Evolutionary conservation across 2,797 vertebrate genomes (phyloP).

Genomic region (Pangasius krempfi): DNA sequence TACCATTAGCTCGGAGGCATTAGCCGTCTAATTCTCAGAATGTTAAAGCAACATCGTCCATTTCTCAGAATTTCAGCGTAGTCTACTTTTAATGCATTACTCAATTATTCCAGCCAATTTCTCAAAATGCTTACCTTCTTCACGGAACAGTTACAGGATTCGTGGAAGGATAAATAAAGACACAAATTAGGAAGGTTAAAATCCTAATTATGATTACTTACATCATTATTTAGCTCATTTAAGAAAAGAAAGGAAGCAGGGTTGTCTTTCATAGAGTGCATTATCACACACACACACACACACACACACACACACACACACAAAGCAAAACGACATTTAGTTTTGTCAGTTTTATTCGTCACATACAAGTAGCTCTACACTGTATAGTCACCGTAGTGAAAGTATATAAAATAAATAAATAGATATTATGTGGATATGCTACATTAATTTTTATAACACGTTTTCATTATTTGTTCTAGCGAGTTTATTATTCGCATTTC

Average conservation of each 20-base stretch:
- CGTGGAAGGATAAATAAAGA: not conserved
- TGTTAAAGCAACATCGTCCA: too few relatives aligned
- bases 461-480: not conserved
- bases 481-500: not conserved
- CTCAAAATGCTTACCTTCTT: not conserved
- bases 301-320: too few relatives aligned
- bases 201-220: not conserved
- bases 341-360: too few relatives aligned
- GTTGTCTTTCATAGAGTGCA: too few relatives aligned
- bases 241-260: too few relatives aligned
- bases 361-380: not conserved
- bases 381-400: not conserved
- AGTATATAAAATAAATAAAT: not conserved
- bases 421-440: not conserved
- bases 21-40: not conserved
- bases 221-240: too few relatives aligned
- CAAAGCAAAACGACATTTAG: too few relatives aligned
- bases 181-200: not conserved
- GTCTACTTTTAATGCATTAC: not conserved
- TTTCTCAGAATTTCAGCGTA: not conserved
- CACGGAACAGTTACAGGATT: not conserved
- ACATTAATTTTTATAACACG: not conserved
- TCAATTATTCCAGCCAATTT: not conserved
- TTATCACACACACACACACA: too few relatives aligned
- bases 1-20: not conserved